Conservation (phyloP, 2,888 invertebrate genomes). For the Linnaemya vulpina region DNA sequence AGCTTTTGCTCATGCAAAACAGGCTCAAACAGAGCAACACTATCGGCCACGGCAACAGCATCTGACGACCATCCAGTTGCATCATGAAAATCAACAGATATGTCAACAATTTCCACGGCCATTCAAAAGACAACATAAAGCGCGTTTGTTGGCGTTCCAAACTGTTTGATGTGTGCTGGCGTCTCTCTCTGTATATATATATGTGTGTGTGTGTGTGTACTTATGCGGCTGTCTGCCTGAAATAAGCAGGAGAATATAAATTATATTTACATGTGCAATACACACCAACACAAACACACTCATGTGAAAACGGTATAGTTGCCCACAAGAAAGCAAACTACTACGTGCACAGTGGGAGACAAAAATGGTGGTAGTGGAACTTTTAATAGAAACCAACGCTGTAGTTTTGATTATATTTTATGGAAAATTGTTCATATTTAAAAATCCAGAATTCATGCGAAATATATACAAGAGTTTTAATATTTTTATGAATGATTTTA, state of each 20-base stretch:
- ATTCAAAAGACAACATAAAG: conserved; percentile 25
- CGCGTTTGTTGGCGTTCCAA: not conserved
- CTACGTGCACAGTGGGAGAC: not conserved
- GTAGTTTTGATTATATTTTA: too few species aligned
- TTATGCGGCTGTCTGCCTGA: not conserved
- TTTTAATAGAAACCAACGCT: too few species aligned
- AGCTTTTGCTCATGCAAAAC: conserved; percentile 28
- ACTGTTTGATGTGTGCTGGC: not conserved
- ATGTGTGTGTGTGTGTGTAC: not conserved
- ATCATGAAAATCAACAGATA: conserved; percentile 56
- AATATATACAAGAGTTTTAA: too few species aligned
- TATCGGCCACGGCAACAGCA: conserved; percentile 3
- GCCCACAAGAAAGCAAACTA: conserved; percentile 7
- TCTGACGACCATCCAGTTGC: conserved; percentile 50
- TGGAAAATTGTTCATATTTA: too few species aligned
- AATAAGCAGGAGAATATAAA: conserved; percentile 30
- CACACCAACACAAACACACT: not conserved
- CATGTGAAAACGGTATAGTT: not conserved
- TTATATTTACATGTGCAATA: conserved; percentile 25
- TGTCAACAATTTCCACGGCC: conserved; percentile 49
- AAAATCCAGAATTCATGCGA: too few species aligned
- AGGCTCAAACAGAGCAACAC: not conserved
- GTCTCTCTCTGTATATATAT: not conserved
- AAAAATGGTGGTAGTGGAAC: too few species aligned
- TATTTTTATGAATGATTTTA: too few species aligned